Conservation (phyloP, 2,888 invertebrate species). For the Orthonychiurus folsomi region DNA sequence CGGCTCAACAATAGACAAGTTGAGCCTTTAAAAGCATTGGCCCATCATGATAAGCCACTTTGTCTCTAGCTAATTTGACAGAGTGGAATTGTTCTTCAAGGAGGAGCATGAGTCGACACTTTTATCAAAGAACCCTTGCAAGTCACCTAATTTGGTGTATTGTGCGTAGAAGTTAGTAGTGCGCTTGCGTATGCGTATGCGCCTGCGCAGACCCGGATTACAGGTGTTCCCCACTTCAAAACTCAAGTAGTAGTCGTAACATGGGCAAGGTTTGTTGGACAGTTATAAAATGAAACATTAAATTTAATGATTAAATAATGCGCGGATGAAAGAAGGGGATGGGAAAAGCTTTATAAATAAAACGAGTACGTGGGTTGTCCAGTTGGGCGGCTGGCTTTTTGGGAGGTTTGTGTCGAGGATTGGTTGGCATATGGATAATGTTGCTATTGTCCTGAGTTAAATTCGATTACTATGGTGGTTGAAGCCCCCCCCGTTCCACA, state of each 20-base stretch:
- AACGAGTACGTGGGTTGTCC: background rate
- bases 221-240: too few species aligned
- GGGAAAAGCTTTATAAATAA: background rate
- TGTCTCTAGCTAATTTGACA: conserved; percentile 38
- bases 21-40: too few species aligned
- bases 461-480: conserved; percentile 32
- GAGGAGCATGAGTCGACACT: conserved; percentile 31
- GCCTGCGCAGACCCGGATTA: background rate
- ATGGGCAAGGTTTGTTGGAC: too few species aligned
- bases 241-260: too few species aligned
- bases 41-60: conserved; percentile 23
- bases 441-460: conserved; percentile 12
- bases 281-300: conserved; percentile 1
- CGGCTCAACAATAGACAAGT: too few species aligned
- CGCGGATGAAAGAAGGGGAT: background rate
- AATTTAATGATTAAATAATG: background rate
- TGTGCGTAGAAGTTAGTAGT: too few species aligned
- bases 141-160: too few species aligned
- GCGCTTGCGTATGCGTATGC: background rate
- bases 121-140: too few species aligned
- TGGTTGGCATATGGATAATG: background rate
- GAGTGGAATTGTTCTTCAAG: conserved; percentile 32
- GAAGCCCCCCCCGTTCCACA: conserved; percentile 24
- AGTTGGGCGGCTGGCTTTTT: conserved; percentile 1
- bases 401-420: background rate